These are phyloP conservation scores for Erannis defoliaria DNA, from an alignment of 2,888 invertebrate species.

Conservation along the genomic window DNA sequence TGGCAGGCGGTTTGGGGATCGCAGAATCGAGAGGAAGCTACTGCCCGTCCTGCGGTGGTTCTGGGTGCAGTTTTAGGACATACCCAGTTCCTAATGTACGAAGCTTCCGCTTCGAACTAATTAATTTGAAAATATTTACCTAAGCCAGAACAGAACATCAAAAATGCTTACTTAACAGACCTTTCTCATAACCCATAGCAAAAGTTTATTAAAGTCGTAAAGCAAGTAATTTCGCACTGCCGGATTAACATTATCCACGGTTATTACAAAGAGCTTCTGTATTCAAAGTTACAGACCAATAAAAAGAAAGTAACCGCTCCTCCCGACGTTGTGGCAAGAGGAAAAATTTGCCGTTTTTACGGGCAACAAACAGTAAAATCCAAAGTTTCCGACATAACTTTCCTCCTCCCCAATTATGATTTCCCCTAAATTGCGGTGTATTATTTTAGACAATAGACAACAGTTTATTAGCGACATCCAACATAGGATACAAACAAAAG, in stretches of 20 bases:
- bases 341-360: slow-evolving; percentile 30
- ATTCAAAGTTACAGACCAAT: slow-evolving; percentile 34
- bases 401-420: neutral
- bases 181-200: slow-evolving; percentile 1
- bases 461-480: too few relatives aligned
- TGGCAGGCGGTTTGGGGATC: too few relatives aligned
- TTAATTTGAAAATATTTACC: neutral
- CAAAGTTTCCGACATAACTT: slow-evolving; percentile 23
- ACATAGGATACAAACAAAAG: too few relatives aligned
- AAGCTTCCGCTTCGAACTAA: too few relatives aligned
- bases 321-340: neutral
- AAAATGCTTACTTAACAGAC: slow-evolving; percentile 6
- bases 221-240: slow-evolving; percentile 29
- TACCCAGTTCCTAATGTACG: too few relatives aligned
- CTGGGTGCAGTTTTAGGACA: too few relatives aligned
- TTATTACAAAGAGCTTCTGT: slow-evolving; percentile 35
- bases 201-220: slow-evolving; percentile 40
- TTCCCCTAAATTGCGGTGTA: slow-evolving; percentile 8
- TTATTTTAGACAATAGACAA: too few relatives aligned
- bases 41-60: too few relatives aligned
- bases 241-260: slow-evolving; percentile 33
- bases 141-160: neutral
- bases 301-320: slow-evolving; percentile 28
- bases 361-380: slow-evolving; percentile 36
- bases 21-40: too few relatives aligned